A percentile compares a stretch with the other conserved stretches of the same genome.
Evolutionary conservation across 2,888 invertebrate genomes (phyloP).

Genomic region (Muschampia plurimacula): DNA sequence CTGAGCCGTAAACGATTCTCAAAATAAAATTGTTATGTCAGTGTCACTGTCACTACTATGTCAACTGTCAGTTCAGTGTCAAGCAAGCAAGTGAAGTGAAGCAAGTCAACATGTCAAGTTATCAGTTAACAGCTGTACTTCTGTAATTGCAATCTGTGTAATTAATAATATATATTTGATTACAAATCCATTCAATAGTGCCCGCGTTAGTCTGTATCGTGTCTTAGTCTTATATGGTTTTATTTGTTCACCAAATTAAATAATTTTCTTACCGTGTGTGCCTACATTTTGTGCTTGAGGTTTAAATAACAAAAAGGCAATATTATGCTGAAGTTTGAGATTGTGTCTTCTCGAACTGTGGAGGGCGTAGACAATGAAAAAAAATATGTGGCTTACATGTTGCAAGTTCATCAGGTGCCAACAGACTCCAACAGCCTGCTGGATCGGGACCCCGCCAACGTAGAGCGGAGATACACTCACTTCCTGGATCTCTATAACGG

Average conservation of each 20-base stretch:
- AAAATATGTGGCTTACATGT: constrained; percentile 89
- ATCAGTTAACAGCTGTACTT: no score
- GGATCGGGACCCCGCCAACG: constrained; percentile 87
- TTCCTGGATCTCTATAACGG: constrained; percentile 88
- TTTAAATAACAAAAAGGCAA: not conserved
- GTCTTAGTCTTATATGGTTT: not conserved
- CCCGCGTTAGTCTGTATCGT: not conserved
- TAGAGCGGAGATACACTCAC: constrained; percentile 90
- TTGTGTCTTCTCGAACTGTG: constrained; percentile 88
- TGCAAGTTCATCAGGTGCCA: constrained; percentile 87
- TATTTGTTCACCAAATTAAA: not conserved
- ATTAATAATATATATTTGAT: not conserved
- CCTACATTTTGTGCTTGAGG: not conserved
- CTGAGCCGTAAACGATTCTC: no score
- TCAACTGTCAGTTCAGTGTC: no score
- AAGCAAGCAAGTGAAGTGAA: no score
- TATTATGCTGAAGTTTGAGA: constrained; percentile 87
- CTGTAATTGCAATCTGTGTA: not conserved
- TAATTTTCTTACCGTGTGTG: not conserved
- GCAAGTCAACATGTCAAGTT: no score
- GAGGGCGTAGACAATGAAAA: constrained; percentile 87
- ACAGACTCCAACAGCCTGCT: constrained; percentile 59
- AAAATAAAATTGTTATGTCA: no score
- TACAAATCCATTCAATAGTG: not conserved
- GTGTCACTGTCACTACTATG: no score